A percentile compares a stretch with the other conserved stretches of the same genome.
Evolutionary conservation across 2,797 vertebrate genomes (phyloP).

Genomic region (Meriones psammophilus): DNA sequence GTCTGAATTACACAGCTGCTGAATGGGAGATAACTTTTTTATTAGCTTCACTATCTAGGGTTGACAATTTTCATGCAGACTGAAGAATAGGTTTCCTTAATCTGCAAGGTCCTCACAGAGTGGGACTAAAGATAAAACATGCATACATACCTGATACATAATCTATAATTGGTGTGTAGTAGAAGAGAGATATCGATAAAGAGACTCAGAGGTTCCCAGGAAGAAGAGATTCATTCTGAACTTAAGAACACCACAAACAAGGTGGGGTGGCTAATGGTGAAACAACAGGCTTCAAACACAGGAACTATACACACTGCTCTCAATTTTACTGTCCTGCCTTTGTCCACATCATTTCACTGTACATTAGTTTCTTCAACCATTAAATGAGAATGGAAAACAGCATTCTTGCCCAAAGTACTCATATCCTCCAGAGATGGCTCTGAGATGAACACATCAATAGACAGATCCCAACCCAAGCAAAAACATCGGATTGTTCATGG

Average conservation of each 20-base stretch:
- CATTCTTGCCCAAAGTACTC: slow-evolving; percentile 69
- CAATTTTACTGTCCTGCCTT: neutral
- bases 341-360: slow-evolving; percentile 62
- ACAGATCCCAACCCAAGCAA: slow-evolving; percentile 77
- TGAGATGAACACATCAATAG: slow-evolving; percentile 66
- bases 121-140: neutral
- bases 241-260: slow-evolving; percentile 5
- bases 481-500: slow-evolving; percentile 72
- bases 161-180: neutral
- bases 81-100: neutral
- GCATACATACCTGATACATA: neutral
- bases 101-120: neutral
- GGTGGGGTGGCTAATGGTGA: neutral
- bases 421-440: slow-evolving; percentile 54
- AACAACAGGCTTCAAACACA: neutral
- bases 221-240: slow-evolving; percentile 38
- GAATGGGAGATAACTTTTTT: slow-evolving; percentile 10
- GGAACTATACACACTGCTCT: neutral
- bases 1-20: neutral
- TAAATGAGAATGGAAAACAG: slow-evolving; percentile 69
- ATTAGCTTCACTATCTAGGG: neutral
- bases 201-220: slow-evolving; percentile 1
- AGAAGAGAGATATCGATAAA: neutral
- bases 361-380: slow-evolving; percentile 72
- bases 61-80: slow-evolving; percentile 1